phyloP scores from a whole-genome alignment of 2,888 invertebrate species.

The Pollenia griseotomentosa region DNA sequence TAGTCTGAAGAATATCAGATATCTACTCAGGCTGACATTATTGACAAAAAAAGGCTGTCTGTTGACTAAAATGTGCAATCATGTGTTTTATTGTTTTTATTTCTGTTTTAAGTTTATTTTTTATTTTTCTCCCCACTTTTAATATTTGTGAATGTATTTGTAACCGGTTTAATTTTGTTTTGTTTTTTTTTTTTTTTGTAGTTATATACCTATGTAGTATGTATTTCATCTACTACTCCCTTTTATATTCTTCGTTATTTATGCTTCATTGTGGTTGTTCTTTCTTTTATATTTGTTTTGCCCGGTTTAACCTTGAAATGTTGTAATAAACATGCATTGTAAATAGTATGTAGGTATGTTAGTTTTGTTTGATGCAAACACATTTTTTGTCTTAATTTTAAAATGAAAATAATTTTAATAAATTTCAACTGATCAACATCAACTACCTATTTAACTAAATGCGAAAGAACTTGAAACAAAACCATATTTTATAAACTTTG shows the following conservation, averaged over 20 bases:
- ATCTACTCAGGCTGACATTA: too few species aligned
- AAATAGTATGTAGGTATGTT: conserved; percentile 1
- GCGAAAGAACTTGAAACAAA: too few species aligned
- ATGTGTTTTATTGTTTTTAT: background rate
- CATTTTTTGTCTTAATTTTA: too few species aligned
- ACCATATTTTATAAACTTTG: background rate
- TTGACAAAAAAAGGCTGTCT: too few species aligned
- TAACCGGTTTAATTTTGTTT: conserved; percentile 54
- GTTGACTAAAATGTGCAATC: too few species aligned
- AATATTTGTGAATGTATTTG: conserved; percentile 6
- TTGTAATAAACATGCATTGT: conserved; percentile 40
- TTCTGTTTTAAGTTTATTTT: background rate
- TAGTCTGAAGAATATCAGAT: too few species aligned
- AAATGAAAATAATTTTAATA: too few species aligned
- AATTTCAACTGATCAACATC: too few species aligned
- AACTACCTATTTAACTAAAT: too few species aligned
- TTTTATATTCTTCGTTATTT: background rate
- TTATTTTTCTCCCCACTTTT: conserved; percentile 1
- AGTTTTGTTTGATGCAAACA: background rate
- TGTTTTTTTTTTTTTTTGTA: conserved; percentile 1
- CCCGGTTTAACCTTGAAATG: conserved; percentile 82
- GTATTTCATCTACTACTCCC: background rate
- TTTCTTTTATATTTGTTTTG: conserved; percentile 69
- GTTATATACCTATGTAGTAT: background rate
- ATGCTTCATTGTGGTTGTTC: conserved; percentile 4